Base-by-base conservation (phyloP, 2,797 vertebrate species). In the Serranus cabrilla region DNA sequence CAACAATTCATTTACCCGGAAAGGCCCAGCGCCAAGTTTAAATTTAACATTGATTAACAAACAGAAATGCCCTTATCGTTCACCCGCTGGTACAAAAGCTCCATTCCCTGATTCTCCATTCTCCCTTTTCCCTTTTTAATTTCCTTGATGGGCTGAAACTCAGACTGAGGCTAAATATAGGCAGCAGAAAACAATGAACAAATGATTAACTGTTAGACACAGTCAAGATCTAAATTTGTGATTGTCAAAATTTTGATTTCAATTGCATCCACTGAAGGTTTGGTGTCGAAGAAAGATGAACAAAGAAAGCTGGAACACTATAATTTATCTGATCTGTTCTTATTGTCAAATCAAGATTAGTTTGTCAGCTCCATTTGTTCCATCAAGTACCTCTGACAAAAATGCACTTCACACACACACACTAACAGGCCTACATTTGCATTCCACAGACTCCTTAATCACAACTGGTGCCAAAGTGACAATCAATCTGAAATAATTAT, bases 291-390 rank as follows among this genome's bases (percentile, higher is more conserved):
- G 34, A 18, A 75, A 72, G 23, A 67, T 0, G 60, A 67, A 86
- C 78, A 91, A 89, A 87, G 71, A 71, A 49, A 59, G 50, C 52
- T 78, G 25, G 74, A 89, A 77, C 58, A 56, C 82, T 89, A 87
- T 89, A 77, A 92, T 92, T 88, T 76, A 74, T 86, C 72, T 54
- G 61, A 83, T 84, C 59, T 65, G 45, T 68, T 78, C 72, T 83
- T 78, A 76, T 83, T 81, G 57, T 78, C 54, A 9, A 75, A 74
- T 80, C 76, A 75, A 20, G 78, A 79, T 45, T 68, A 61, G 60
- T 86, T 87, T 91, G 89, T 88, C 91, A 88, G 84, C 75, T 81
- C 65, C 34, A 56, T 86, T 90, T 86, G 71, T 85, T 77, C 57
- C 20, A 57, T 45, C 31, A 23, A 51, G 46, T 55, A 55, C 46